Percentiles rank a stretch among this genome's conserved stretches.
phyloP scores from a whole-genome alignment of 2,888 invertebrate genomes.

The Nymphalis c-album region DNA sequence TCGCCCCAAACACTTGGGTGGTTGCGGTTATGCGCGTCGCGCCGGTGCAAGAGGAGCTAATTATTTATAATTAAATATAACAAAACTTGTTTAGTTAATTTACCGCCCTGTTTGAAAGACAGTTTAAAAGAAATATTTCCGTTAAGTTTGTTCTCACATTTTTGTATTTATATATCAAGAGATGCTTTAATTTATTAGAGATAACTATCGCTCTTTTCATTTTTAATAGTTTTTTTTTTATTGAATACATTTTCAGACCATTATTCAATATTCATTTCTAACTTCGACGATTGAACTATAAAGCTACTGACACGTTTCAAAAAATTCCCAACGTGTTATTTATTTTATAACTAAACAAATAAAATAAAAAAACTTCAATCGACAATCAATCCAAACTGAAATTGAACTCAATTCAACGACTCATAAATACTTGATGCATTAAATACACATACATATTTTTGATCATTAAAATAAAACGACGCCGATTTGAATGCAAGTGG shows the following conservation, averaged over 20 bases:
- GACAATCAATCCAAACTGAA: neutral
- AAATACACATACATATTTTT: neutral
- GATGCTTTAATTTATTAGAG: neutral
- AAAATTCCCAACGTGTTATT: too few species aligned
- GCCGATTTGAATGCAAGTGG: neutral
- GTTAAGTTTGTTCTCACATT: constrained; percentile 24
- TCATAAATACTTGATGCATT: neutral
- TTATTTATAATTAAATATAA: constrained; percentile 61
- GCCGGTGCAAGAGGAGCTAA: constrained; percentile 55
- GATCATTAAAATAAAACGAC: constrained; percentile 22
- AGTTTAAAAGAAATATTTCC: constrained; percentile 19
- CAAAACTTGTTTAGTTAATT: constrained; percentile 35
- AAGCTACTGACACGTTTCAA: too few species aligned
- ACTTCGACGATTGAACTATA: too few species aligned
- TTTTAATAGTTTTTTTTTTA: neutral
- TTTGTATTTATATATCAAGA: constrained; percentile 15
- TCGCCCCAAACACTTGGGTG: constrained; percentile 55
- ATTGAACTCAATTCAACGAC: neutral
- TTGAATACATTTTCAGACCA: too few species aligned
- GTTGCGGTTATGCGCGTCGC: constrained; percentile 43
- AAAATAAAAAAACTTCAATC: neutral
- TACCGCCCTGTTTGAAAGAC: constrained; percentile 22
- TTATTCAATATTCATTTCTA: too few species aligned
- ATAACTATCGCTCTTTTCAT: neutral
- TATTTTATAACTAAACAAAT: too few species aligned